Evolutionary conservation across 2,113 vertebrate species (phyloP).

Genomic region (Vulpes ferrilata): DNA sequence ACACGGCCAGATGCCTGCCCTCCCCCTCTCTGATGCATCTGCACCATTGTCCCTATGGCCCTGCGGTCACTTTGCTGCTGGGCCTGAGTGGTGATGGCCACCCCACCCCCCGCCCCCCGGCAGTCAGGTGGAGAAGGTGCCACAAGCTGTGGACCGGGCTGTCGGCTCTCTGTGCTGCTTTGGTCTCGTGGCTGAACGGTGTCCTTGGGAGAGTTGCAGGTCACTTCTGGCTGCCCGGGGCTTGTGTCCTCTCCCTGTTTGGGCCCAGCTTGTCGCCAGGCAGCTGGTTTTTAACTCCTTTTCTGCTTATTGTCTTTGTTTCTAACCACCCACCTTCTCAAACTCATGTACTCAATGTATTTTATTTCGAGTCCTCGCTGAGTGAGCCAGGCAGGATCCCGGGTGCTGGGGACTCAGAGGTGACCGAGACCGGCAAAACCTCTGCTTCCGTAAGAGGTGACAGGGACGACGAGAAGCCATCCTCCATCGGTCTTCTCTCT

Average conservation of each 20-base stretch:
- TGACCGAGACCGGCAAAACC: background rate
- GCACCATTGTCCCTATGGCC: accelerated
- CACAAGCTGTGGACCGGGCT: accelerated
- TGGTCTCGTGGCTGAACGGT: accelerated
- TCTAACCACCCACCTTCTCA: background rate
- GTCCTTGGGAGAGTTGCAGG: background rate
- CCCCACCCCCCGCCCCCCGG: background rate
- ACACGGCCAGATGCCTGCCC: accelerated
- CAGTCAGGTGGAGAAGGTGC: too few relatives aligned
- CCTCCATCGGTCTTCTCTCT: background rate
- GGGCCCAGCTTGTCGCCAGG: background rate
- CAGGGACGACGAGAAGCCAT: too few relatives aligned
- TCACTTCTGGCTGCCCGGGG: background rate
- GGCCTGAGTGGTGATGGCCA: background rate
- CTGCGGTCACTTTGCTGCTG: background rate
- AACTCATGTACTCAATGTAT: background rate
- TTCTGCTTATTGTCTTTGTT: background rate
- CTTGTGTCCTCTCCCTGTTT: background rate
- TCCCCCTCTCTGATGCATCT: background rate
- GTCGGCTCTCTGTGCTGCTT: accelerated
- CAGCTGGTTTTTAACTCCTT: background rate
- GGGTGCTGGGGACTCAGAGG: background rate
- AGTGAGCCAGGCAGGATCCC: background rate
- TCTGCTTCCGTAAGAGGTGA: background rate
- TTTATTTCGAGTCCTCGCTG: background rate